Conservation (phyloP, 2,113 vertebrate species). For the Pachycephala philippinensis region DNA sequence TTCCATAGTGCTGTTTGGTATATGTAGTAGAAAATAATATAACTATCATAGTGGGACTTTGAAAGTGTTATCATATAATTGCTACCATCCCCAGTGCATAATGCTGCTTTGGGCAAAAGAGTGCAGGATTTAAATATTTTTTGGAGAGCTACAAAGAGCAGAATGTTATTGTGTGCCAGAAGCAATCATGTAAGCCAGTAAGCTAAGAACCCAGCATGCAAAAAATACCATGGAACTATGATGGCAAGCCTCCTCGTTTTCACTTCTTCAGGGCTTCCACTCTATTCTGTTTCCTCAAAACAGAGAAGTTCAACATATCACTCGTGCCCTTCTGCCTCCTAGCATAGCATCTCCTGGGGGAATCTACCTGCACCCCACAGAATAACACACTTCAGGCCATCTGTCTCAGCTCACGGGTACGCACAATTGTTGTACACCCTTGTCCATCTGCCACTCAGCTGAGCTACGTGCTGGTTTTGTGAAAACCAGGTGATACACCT, state of each 20-base stretch:
- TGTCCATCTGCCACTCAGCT: constrained; percentile 34
- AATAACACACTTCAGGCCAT: constrained; percentile 6
- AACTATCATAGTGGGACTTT: background rate
- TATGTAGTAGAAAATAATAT: background rate
- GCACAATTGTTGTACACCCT: background rate
- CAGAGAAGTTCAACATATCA: background rate
- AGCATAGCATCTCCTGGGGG: background rate
- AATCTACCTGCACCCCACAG: background rate
- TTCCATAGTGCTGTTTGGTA: background rate
- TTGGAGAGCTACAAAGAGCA: background rate
- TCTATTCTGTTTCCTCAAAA: background rate
- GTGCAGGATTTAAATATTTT: background rate
- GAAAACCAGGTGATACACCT: constrained; percentile 42
- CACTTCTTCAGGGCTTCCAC: background rate
- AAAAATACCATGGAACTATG: background rate
- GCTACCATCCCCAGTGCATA: background rate
- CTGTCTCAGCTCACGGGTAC: constrained; percentile 13
- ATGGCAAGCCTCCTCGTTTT: background rate
- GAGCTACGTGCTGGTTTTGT: constrained; percentile 23
- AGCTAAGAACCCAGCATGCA: background rate
- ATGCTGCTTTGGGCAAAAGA: background rate
- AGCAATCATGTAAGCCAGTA: background rate
- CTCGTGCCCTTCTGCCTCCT: background rate
- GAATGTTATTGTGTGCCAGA: background rate
- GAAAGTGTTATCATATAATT: background rate